Conservation (phyloP, 2,888 invertebrate genomes). For the Fragum whitleyi region DNA sequence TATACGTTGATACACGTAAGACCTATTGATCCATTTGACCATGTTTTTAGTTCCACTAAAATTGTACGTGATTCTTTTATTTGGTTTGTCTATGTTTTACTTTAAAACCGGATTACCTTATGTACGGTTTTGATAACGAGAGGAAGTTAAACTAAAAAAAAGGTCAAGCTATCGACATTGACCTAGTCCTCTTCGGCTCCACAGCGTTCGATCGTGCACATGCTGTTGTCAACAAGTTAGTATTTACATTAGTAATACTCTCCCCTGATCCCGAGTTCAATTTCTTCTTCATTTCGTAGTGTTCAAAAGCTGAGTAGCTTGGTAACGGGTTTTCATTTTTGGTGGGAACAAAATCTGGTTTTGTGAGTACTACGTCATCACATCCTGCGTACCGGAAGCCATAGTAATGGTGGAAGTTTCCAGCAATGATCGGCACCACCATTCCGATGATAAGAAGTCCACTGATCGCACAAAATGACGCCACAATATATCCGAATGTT, state of each 20-base stretch:
- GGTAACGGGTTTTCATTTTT: slow-evolving; percentile 59
- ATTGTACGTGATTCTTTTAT: no score
- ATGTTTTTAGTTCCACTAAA: no score
- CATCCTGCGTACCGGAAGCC: slow-evolving; percentile 65
- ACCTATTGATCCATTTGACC: no score
- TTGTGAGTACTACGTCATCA: slow-evolving; percentile 47
- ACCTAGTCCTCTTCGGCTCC: not conserved
- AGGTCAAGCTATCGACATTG: not conserved
- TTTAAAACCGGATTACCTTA: no score
- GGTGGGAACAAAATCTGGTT: slow-evolving; percentile 59
- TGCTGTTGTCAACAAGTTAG: not conserved
- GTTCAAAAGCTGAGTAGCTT: not conserved
- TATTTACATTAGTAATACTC: not conserved
- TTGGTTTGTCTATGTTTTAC: no score
- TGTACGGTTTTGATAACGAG: no score
- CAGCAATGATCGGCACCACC: slow-evolving; percentile 82
- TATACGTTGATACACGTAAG: no score
- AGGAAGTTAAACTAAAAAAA: no score
- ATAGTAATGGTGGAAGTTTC: slow-evolving; percentile 81
- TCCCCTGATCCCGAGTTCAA: not conserved
- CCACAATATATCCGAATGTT: slow-evolving; percentile 76
- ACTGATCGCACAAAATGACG: slow-evolving; percentile 76
- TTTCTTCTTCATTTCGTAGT: slow-evolving; percentile 4
- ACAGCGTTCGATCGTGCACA: not conserved
- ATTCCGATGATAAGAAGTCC: slow-evolving; percentile 81